Evolutionary conservation across 2,113 vertebrate genomes (phyloP).

Genomic region (Halcyon malimbica): DNA sequence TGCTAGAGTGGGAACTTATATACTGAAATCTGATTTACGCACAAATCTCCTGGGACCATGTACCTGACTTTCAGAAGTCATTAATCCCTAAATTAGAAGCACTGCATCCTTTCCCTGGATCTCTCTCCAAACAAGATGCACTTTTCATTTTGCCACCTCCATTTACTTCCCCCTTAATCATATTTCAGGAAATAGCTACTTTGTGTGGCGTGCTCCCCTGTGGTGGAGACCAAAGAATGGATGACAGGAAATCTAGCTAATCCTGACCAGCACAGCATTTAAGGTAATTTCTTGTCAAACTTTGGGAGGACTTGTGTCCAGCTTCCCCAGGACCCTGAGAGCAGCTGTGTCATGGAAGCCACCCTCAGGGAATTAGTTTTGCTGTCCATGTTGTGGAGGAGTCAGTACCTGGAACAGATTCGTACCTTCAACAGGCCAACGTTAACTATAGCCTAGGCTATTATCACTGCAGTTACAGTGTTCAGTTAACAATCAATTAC

Average conservation of each 20-base stretch:
- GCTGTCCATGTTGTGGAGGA: neutral
- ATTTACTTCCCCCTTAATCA: neutral
- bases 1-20: neutral
- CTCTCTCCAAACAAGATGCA: neutral
- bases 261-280: neutral
- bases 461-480: neutral
- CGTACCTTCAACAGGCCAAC: neutral
- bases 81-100: neutral
- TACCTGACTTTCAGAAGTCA: neutral
- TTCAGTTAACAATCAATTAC: constrained; percentile 8
- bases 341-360: neutral
- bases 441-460: neutral
- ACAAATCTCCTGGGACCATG: neutral
- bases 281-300: neutral
- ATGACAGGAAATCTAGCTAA: neutral
- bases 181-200: constrained; percentile 20
- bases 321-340: neutral
- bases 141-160: neutral
- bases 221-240: neutral
- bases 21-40: neutral
- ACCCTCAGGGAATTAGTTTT: neutral
- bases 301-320: neutral
- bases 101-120: neutral
- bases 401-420: neutral
- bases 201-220: neutral